Evolutionary conservation across 1,140 invertebrate species (phyloP).

Genomic region (Drosophila sp.): DNA sequence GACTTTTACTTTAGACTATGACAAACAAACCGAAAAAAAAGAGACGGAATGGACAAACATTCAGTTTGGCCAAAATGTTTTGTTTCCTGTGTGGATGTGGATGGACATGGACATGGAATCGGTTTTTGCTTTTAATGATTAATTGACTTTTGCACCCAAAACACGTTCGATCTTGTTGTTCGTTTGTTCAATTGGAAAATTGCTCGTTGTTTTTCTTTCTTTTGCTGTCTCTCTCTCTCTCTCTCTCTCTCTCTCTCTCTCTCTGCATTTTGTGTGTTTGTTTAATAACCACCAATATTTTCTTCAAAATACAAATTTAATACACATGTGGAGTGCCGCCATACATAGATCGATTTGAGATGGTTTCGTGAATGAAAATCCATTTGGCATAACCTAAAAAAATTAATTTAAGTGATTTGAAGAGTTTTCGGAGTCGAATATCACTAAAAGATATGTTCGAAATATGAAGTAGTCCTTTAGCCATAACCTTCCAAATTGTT

Average conservation of each 20-base stretch:
- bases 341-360: slow-evolving; percentile 1
- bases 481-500: too few relatives aligned
- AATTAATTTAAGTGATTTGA: too few relatives aligned
- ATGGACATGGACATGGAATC: slow-evolving; percentile 50
- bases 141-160: slow-evolving; percentile 77
- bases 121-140: slow-evolving; percentile 68
- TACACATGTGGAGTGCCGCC: slow-evolving; percentile 29
- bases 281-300: slow-evolving; percentile 44
- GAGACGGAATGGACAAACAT: slow-evolving; percentile 22
- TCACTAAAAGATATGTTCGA: too few relatives aligned
- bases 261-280: too few relatives aligned
- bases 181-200: slow-evolving; percentile 52
- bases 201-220: slow-evolving; percentile 22
- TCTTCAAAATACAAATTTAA: slow-evolving; percentile 37
- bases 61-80: slow-evolving; percentile 28
- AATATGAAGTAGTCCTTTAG: too few relatives aligned
- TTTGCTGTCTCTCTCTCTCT: not conserved
- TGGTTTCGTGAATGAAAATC: slow-evolving; percentile 25
- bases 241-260: not conserved
- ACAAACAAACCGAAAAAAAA: slow-evolving; percentile 9
- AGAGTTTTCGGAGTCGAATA: too few relatives aligned
- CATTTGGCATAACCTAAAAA: too few relatives aligned
- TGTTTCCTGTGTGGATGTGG: slow-evolving; percentile 48
- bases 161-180: slow-evolving; percentile 72
- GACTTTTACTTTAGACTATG: slow-evolving; percentile 59